Evolutionary conservation across 2,113 vertebrate species (phyloP).

Genomic region (Maccullochella peelii): DNA sequence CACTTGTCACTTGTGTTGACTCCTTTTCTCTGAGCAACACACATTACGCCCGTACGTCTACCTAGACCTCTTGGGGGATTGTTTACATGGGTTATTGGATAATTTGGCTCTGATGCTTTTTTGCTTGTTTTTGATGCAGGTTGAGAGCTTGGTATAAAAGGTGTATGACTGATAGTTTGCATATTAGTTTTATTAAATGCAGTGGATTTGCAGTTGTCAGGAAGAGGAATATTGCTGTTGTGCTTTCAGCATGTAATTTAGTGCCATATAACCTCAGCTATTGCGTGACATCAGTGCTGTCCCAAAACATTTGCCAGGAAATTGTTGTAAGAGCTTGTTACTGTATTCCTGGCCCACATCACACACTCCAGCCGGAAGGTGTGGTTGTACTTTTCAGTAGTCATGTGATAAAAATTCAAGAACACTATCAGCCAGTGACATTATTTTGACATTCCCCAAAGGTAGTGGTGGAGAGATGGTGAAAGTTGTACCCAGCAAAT

Average conservation of each 20-base stretch:
- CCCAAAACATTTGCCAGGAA: background rate
- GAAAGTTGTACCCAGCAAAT: slow-evolving; percentile 77
- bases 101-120: background rate
- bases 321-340: background rate
- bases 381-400: slow-evolving; percentile 2
- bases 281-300: background rate
- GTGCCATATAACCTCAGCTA: background rate
- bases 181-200: background rate
- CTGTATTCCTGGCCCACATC: background rate
- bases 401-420: slow-evolving; percentile 32
- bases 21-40: background rate
- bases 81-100: background rate
- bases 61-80: background rate
- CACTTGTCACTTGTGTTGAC: slow-evolving; percentile 4
- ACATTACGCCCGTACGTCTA: background rate
- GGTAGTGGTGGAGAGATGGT: slow-evolving; percentile 49
- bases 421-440: slow-evolving; percentile 3
- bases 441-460: slow-evolving; percentile 49
- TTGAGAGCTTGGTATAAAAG: background rate
- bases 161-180: background rate
- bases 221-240: background rate
- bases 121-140: background rate
- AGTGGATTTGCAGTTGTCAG: background rate
- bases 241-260: background rate
- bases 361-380: slow-evolving; percentile 10